A percentile compares a stretch with the other conserved stretches of the same genome.
Conservation (phyloP, 2,113 vertebrate genomes). For the Thomomys bottae region DNA sequence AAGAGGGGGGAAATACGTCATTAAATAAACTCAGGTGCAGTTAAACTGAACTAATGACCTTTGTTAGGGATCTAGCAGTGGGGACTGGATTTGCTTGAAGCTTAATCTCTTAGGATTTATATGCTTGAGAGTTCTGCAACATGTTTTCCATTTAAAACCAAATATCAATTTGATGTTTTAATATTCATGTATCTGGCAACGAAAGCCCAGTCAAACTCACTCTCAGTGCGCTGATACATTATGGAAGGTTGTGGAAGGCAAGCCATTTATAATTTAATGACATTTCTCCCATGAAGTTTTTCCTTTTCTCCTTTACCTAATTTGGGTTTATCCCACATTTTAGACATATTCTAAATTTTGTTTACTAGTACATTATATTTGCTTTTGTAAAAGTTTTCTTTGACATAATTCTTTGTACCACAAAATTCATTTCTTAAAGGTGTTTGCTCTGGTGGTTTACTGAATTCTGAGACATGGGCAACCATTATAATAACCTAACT, state of each 20-base stretch:
- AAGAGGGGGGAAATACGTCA: slow-evolving; percentile 38
- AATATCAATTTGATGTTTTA: slow-evolving; percentile 39
- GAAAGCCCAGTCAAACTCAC: slow-evolving; percentile 48
- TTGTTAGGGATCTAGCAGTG: not conserved
- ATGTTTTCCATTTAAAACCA: slow-evolving; percentile 65
- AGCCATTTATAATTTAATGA: not conserved
- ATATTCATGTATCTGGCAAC: slow-evolving; percentile 60
- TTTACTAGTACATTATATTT: not conserved
- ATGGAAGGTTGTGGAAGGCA: not conserved
- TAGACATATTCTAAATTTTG: not conserved
- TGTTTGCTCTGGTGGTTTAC: not conserved
- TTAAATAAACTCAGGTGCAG: slow-evolving; percentile 7
- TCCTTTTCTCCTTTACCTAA: not conserved
- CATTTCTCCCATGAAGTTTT: not conserved
- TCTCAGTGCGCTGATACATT: not conserved
- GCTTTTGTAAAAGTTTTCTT: not conserved
- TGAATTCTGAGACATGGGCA: not conserved
- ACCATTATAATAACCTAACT: not conserved
- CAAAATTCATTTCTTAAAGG: not conserved
- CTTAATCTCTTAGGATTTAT: slow-evolving; percentile 47
- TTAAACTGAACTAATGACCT: slow-evolving; percentile 32
- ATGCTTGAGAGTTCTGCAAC: slow-evolving; percentile 60
- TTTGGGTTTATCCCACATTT: not conserved
- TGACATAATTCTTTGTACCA: not conserved
- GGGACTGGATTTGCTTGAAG: slow-evolving; percentile 49